phyloP scores from a whole-genome alignment of 2,797 vertebrate genomes.

The Ispidina lecontei region DNA sequence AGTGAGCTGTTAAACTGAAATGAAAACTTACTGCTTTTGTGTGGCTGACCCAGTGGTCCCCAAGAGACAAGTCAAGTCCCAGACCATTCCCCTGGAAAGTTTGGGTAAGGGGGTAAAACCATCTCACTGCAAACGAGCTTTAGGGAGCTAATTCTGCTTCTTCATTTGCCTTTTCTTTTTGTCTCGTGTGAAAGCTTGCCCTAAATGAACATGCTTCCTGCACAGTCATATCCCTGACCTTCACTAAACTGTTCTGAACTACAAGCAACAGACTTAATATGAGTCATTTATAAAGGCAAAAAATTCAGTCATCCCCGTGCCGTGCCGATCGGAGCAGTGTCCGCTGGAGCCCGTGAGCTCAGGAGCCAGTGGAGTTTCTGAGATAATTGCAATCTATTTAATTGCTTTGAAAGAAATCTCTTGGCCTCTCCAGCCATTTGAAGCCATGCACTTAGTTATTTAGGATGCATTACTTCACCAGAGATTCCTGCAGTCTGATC shows the following conservation, averaged over 20 bases:
- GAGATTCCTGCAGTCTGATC: constrained; percentile 1
- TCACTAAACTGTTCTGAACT: constrained; percentile 54
- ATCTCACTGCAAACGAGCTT: neutral
- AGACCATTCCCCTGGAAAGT: neutral
- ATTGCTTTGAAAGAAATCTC: constrained; percentile 2
- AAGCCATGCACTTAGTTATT: neutral
- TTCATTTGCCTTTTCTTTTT: neutral
- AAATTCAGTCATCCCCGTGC: constrained; percentile 32
- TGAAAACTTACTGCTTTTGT: neutral
- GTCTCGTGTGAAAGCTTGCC: neutral
- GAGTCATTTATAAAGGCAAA: constrained; percentile 48
- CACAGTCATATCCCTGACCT: constrained; percentile 43
- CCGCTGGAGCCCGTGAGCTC: neutral
- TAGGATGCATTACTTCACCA: neutral
- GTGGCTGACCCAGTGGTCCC: neutral
- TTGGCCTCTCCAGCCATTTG: neutral
- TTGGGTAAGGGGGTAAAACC: neutral
- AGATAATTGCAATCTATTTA: constrained; percentile 16
- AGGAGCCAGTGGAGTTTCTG: constrained; percentile 7
- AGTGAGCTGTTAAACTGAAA: neutral
- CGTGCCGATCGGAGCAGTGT: neutral
- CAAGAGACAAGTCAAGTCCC: neutral
- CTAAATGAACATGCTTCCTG: constrained; percentile 12
- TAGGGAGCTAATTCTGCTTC: neutral
- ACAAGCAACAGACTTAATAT: constrained; percentile 39